A percentile compares a stretch with the other conserved stretches of the same genome.
These are phyloP conservation scores for Tineola bisselliella DNA, from an alignment of 2,888 invertebrate genomes.

Conservation along the genomic window DNA sequence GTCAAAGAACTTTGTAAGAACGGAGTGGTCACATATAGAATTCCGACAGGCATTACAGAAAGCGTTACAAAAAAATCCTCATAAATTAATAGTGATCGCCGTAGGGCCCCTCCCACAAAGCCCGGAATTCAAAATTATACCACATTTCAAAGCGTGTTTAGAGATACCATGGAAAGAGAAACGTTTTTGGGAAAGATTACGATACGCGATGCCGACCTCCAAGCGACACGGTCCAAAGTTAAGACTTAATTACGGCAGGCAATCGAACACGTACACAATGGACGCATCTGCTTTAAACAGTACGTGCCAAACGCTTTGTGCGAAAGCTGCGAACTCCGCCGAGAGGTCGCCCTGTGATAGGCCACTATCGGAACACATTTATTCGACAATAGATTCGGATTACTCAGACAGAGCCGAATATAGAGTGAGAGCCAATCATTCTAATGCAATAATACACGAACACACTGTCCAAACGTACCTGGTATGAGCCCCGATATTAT, in stretches of 20 bases:
- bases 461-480: conserved; percentile 64
- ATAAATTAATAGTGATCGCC: conserved; percentile 87
- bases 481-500: conserved; percentile 33
- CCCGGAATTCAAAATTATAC: conserved; percentile 85
- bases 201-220: conserved; percentile 88
- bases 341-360: conserved; percentile 73
- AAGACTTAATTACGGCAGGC: conserved; percentile 76
- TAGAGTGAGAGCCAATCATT: conserved; percentile 49
- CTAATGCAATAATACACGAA: conserved; percentile 56
- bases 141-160: conserved; percentile 88
- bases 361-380: conserved; percentile 87
- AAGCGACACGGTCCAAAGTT: conserved; percentile 69
- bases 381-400: conserved; percentile 90
- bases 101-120: conserved; percentile 84
- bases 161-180: conserved; percentile 90
- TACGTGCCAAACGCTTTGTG: conserved; percentile 69
- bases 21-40: conserved; percentile 93
- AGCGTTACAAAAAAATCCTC: conserved; percentile 82
- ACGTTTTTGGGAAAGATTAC: conserved; percentile 93
- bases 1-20: conserved; percentile 88
- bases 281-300: conserved; percentile 72
- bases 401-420: conserved; percentile 68
- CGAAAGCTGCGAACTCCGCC: conserved; percentile 61
- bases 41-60: conserved; percentile 91
- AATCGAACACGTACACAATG: conserved; percentile 87